Base-by-base conservation (phyloP, 1,140 invertebrate species). In the Heliothis virescens region DNA sequence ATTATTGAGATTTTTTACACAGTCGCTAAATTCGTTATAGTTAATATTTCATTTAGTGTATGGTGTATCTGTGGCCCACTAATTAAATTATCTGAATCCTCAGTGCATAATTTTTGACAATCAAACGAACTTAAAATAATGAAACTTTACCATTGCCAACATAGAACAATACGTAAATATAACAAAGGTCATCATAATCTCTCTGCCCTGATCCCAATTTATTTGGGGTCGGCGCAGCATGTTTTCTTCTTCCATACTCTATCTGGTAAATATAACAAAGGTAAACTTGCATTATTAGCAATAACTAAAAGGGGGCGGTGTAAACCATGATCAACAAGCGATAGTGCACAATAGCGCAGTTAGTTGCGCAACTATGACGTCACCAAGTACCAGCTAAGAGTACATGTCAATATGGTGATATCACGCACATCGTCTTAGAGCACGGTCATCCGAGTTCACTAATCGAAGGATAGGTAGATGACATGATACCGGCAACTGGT, bases 281-380 rank as follows among this genome's bases (percentile, higher is more conserved):
- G 34, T 41, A 21, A 48, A n/a, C 18, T 10, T 11, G 16, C 3
- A n/a, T 21, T 48, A 21, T 26, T 52, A 9, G 67, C 10, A 13
- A 26, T n/a, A 71, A 29, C 67, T 29, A 12, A 71, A 52, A 71
- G 48, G 67, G 67, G 67, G 48, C 67, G 67, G 2, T 18, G 18
- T 21, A 10, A 29, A 11, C 4, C 41, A 67, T 67, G 41, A 67
- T 67, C 63, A 67, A 67, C 50, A 50, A 18, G 12, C 41, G 63
- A 48, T 67, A 48, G 63, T 67, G 63, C 41, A 67, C n/a, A 4
- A 16, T 67, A 67, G 63, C 63, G 63, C 63, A 67, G 63, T 48
- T 67, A 18, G 63, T 67, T 67, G 63, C 41, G 63, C 41, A 67
- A 67, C 41, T 41, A n/a, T 67, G 63, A 67, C 63, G 63, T 29